Conservation (phyloP, 2,888 invertebrate genomes). For the Torymus aiolomorphi region DNA sequence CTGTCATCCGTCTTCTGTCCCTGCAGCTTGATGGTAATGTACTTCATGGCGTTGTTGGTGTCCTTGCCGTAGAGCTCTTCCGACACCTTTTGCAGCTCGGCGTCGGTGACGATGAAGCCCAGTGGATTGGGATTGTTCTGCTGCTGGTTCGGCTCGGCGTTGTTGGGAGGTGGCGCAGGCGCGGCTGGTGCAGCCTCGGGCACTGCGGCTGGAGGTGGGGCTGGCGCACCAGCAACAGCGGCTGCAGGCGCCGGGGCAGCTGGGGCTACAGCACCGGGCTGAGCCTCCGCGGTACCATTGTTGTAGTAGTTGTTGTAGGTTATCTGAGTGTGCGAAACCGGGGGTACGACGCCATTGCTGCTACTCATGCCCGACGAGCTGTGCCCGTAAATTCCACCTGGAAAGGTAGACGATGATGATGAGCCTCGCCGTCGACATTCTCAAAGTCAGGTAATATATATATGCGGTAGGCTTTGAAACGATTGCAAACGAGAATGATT, state of each 20-base stretch:
- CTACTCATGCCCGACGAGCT: slow-evolving; percentile 53
- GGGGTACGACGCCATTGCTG: slow-evolving; percentile 61
- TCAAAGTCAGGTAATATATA: no score
- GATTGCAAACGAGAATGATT: no score
- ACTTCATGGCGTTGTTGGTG: slow-evolving; percentile 84
- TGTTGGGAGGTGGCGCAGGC: slow-evolving; percentile 39
- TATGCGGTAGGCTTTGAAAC: no score
- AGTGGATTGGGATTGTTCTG: slow-evolving; percentile 60
- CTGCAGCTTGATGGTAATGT: slow-evolving; percentile 84
- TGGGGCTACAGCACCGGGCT: slow-evolving; percentile 52
- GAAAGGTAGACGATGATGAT: no score
- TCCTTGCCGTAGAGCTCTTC: slow-evolving; percentile 85
- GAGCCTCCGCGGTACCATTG: slow-evolving; percentile 63
- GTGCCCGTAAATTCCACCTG: slow-evolving; percentile 65
- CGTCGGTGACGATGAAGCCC: slow-evolving; percentile 77
- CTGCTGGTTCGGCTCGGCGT: slow-evolving; percentile 22
- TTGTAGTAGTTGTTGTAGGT: slow-evolving; percentile 74
- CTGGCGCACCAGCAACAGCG: slow-evolving; percentile 31
- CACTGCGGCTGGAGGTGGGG: slow-evolving; percentile 51
- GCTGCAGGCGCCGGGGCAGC: slow-evolving; percentile 53
- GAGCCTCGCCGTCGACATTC: no score
- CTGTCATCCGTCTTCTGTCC: slow-evolving; percentile 86
- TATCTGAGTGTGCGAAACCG: slow-evolving; percentile 68
- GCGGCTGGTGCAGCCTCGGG: slow-evolving; percentile 56
- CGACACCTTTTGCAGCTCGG: slow-evolving; percentile 82